These are phyloP conservation scores for Synergus laeviventris DNA, from an alignment of 2,888 invertebrate species.

Conservation along the genomic window DNA sequence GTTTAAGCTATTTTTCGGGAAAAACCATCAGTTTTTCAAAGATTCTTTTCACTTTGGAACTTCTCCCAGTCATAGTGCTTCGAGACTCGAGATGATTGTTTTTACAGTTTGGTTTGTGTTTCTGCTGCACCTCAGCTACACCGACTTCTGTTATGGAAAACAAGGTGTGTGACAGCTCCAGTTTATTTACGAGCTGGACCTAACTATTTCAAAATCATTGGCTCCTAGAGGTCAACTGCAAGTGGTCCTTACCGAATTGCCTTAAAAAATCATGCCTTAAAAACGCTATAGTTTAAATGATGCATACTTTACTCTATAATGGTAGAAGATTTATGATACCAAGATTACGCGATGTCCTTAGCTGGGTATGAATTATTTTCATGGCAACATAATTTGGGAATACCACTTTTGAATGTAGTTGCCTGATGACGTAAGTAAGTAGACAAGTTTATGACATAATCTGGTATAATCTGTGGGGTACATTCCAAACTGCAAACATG, in stretches of 20 bases:
- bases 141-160: conserved; percentile 64
- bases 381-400: background rate
- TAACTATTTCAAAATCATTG: background rate
- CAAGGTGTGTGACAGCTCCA: conserved; percentile 63
- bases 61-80: conserved; percentile 43
- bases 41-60: conserved; percentile 25
- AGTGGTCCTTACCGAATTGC: too few species aligned
- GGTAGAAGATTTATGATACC: background rate
- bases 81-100: conserved; percentile 55
- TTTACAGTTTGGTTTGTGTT: conserved; percentile 64
- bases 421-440: background rate
- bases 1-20: conserved; percentile 9
- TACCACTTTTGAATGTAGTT: background rate
- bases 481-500: background rate
- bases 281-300: background rate
- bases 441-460: background rate
- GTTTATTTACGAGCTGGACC: background rate
- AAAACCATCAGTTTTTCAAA: background rate
- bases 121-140: conserved; percentile 62
- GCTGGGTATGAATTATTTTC: background rate
- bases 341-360: background rate
- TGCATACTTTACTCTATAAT: background rate
- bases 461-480: background rate
- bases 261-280: too few species aligned
- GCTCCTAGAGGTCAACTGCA: too few species aligned